Evolutionary conservation across 2,888 invertebrate species (phyloP).

Genomic region (Apoda limacodes): DNA sequence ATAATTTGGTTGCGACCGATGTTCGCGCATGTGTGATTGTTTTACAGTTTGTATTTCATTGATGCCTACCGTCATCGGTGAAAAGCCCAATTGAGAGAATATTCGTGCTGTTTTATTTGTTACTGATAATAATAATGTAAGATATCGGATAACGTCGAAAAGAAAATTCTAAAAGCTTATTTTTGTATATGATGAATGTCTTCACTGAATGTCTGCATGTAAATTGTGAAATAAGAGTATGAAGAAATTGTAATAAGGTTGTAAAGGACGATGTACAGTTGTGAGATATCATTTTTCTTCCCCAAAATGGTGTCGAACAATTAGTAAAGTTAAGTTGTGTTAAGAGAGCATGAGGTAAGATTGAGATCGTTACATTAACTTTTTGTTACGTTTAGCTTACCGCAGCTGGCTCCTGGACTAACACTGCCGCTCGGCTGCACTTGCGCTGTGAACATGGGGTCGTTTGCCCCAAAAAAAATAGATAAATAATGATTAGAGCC

Average conservation of each 20-base stretch:
- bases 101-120: constrained; percentile 50
- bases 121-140: constrained; percentile 56
- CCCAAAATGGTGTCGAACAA: constrained; percentile 58
- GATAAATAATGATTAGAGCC: no score
- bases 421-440: constrained; percentile 18
- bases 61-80: neutral
- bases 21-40: constrained; percentile 45
- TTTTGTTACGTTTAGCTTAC: constrained; percentile 32
- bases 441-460: constrained; percentile 20
- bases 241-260: constrained; percentile 33
- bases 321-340: no score
- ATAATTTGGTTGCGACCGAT: constrained; percentile 61
- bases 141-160: constrained; percentile 62
- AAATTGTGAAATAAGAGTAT: constrained; percentile 47
- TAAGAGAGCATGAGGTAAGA: no score
- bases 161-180: constrained; percentile 66
- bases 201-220: constrained; percentile 46
- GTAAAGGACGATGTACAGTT: constrained; percentile 32
- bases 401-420: constrained; percentile 14
- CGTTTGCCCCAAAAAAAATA: no score
- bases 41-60: constrained; percentile 25
- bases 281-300: constrained; percentile 59
- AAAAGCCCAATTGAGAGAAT: no score
- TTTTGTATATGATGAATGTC: constrained; percentile 65
- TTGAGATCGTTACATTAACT: no score